Base-by-base conservation (phyloP, 1,140 invertebrate species). In the Musca vetustissima region DNA sequence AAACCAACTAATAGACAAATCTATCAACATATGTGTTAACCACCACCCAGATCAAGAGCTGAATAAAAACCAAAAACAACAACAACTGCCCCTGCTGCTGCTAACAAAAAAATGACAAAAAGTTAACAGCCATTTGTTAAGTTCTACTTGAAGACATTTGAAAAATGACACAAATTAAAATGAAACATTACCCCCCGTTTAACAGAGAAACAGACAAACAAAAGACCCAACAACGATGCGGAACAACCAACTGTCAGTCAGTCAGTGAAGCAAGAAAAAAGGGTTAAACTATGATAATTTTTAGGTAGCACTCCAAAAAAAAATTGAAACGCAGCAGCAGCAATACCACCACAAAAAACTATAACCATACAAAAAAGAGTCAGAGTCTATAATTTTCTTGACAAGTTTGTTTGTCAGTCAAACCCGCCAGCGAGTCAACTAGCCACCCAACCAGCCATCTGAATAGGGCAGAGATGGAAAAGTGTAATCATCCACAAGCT, bases 131-230 rank as follows among this genome's bases (percentile, higher is more conserved):
- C 57, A 61, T 61, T 61, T 61, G 57, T 61, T 36, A 21, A 19
- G 6, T 32, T 59, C 19, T 55, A 55, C 17, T 55, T 57, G 14
- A 57, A 57, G 53, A 57, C 53, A 57, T 57, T 57, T 57, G 53
- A 57, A 57, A 57, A 57, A 57, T 57, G 53, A 57, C 53, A 57
- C 53, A 57, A 57, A 57, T 57, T 57, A 57, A 57, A 22, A 57
- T 21, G 21, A 57, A 57, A 57, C 53, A 57, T 57, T 57, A 36
- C 11, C 28, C 57, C 11, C 36, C n/a, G 17, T 32, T 32, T 36
- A 7, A 61, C 15, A 36, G 11, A 19, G 28, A 61, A 9, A 36
- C 11, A 32, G 9, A 32, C 19, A 61, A 36, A 52, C 15, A 49
- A 49, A 52, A 21, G 21, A 22, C 4, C 8, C 21, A 19, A 21